Evolutionary conservation across 2,113 vertebrate genomes (phyloP).

Genomic region (Dipodomys stephensi): DNA sequence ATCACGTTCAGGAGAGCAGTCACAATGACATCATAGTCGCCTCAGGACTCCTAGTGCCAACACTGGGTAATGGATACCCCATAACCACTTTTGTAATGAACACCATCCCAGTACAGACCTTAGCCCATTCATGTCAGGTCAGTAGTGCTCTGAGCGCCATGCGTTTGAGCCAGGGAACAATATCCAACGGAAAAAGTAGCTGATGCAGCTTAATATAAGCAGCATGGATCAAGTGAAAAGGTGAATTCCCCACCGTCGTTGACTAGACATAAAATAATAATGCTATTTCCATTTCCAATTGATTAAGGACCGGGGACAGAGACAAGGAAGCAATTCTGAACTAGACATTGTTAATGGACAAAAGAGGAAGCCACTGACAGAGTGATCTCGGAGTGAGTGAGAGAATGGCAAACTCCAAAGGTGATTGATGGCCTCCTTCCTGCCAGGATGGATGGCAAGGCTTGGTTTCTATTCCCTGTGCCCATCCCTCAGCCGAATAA

Average conservation of each 20-base stretch:
- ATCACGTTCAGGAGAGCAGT: neutral
- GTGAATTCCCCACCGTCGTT: slow-evolving; percentile 20
- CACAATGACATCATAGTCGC: neutral
- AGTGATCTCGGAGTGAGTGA: neutral
- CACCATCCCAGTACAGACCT: neutral
- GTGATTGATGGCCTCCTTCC: neutral
- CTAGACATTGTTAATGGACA: neutral
- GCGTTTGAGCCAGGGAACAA: neutral
- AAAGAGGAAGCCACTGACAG: neutral
- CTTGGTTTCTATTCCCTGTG: neutral
- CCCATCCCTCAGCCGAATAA: neutral
- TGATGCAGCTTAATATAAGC: slow-evolving; percentile 20
- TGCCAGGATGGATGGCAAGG: neutral
- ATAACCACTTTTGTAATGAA: neutral
- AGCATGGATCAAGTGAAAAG: slow-evolving; percentile 35
- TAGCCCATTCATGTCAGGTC: neutral
- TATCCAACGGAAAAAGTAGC: neutral
- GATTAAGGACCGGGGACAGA: slow-evolving; percentile 27
- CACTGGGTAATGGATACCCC: neutral
- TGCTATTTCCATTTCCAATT: slow-evolving; percentile 30
- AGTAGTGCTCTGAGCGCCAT: accelerated
- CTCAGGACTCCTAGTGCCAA: neutral
- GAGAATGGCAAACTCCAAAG: neutral
- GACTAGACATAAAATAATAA: slow-evolving; percentile 56
- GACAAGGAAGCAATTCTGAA: slow-evolving; percentile 19